Conservation (phyloP, 2,797 vertebrate genomes). For the Falco naumanni region DNA sequence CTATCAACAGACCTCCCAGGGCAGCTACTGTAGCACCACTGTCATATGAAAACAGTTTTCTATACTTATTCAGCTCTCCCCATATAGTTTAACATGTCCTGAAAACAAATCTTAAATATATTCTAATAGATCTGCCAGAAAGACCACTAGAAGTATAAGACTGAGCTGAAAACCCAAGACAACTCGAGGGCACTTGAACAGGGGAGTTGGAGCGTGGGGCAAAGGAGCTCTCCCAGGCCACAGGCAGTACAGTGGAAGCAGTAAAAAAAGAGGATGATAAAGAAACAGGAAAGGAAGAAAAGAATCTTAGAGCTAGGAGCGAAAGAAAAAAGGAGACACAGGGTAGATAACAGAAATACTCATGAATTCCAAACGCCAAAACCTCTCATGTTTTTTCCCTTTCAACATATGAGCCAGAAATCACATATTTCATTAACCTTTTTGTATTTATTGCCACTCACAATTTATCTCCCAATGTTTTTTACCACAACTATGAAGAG, state of each 20-base stretch:
- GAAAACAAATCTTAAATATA: background rate
- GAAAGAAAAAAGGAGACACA: background rate
- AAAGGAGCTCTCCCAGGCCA: background rate
- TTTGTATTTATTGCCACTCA: background rate
- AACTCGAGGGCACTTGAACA: background rate
- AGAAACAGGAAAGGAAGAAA: background rate
- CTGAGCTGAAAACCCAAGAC: background rate
- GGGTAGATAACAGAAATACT: background rate
- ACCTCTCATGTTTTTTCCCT: background rate
- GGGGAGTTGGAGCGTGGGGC: background rate
- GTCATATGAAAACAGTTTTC: background rate
- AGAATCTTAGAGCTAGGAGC: background rate
- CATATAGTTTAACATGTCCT: background rate
- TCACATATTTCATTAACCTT: background rate
- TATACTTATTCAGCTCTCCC: background rate
- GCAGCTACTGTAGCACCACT: background rate
- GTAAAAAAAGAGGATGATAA: background rate
- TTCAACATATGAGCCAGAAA: constrained; percentile 1
- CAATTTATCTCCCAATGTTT: background rate
- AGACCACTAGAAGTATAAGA: background rate
- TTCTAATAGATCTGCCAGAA: background rate
- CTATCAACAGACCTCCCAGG: background rate
- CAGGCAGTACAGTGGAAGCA: background rate
- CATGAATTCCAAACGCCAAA: background rate
- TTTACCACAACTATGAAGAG: background rate